phyloP scores from a whole-genome alignment of 1,140 invertebrate genomes.

The Leucophenga varia region DNA sequence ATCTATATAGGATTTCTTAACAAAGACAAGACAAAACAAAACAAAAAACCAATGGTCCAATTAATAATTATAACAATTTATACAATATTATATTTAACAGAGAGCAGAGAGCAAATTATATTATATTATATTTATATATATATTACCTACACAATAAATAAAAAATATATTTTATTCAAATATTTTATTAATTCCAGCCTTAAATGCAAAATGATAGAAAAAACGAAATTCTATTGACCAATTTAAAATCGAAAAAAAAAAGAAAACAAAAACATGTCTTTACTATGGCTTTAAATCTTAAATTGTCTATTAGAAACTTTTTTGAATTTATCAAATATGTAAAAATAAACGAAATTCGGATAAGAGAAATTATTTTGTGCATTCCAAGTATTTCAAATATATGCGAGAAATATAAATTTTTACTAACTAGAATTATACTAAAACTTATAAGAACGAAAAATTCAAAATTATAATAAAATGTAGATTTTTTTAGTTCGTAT shows the following conservation, averaged over 20 bases:
- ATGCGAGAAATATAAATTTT: background rate
- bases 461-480: too few species aligned
- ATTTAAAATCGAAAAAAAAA: constrained; percentile 41
- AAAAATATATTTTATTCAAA: constrained; percentile 42
- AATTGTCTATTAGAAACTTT: too few species aligned
- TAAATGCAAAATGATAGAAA: constrained; percentile 10
- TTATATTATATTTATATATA: constrained; percentile 12
- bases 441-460: too few species aligned
- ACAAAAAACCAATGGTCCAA: constrained; percentile 48
- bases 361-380: constrained; percentile 41
- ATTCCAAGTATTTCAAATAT: constrained; percentile 51
- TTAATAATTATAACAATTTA: constrained; percentile 42
- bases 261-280: constrained; percentile 36
- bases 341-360: constrained; percentile 13
- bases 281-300: constrained; percentile 46
- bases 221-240: constrained; percentile 35
- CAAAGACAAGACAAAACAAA: background rate
- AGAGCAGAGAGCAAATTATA: too few species aligned
- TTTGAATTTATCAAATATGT: constrained; percentile 27
- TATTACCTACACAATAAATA: constrained; percentile 21
- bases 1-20: background rate
- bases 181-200: constrained; percentile 20
- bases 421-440: too few species aligned
- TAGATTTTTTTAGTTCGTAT: too few species aligned
- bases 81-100: too few species aligned